These are phyloP conservation scores for Drosophila birchii DNA, from an alignment of 2,888 invertebrate genomes.

Conservation along the genomic window DNA sequence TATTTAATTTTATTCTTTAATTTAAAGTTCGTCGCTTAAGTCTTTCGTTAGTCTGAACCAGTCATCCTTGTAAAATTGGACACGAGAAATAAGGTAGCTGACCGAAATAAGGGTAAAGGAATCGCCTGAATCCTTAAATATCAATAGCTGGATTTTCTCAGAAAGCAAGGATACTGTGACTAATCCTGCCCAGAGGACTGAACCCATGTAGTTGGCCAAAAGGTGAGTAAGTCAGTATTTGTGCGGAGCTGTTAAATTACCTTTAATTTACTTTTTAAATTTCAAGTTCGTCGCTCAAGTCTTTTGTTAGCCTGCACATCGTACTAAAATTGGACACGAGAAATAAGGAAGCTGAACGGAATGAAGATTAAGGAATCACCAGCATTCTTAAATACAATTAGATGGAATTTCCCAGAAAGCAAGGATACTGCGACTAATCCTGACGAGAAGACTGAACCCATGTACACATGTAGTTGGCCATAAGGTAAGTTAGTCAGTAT, in stretches of 20 bases:
- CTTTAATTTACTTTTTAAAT: too few relatives aligned
- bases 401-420: slow-evolving; percentile 56
- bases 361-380: slow-evolving; percentile 43
- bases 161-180: slow-evolving; percentile 40
- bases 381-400: slow-evolving; percentile 47
- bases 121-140: slow-evolving; percentile 2
- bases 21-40: slow-evolving; percentile 50
- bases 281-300: slow-evolving; percentile 53
- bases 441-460: slow-evolving; percentile 30
- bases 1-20: too few relatives aligned
- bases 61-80: slow-evolving; percentile 40
- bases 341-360: slow-evolving; percentile 19
- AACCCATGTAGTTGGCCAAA: slow-evolving; percentile 24
- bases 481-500: slow-evolving; percentile 40
- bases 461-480: slow-evolving; percentile 23
- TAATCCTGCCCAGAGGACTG: slow-evolving; percentile 52
- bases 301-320: slow-evolving; percentile 26
- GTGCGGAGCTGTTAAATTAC: slow-evolving; percentile 31
- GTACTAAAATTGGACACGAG: slow-evolving; percentile 39
- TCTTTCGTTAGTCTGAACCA: slow-evolving; percentile 36
- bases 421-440: slow-evolving; percentile 53
- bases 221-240: slow-evolving; percentile 42
- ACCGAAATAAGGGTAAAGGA: slow-evolving; percentile 41
- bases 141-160: slow-evolving; percentile 62
- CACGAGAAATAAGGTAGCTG: neutral